phyloP scores from a whole-genome alignment of 2,888 invertebrate species.

The Lomographa bimaculata region DNA sequence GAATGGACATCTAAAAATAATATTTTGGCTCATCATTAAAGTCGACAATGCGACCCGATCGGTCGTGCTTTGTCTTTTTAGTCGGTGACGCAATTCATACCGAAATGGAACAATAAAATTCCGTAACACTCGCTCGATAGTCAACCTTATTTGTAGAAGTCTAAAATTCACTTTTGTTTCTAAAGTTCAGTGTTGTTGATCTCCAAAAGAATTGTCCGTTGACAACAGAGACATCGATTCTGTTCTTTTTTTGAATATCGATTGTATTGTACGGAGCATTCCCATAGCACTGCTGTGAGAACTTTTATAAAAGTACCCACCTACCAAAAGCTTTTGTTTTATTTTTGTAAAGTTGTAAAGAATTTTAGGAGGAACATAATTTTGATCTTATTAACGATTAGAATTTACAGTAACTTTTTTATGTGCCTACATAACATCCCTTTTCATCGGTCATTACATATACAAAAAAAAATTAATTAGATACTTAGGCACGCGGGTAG shows the following conservation, averaged over 20 bases:
- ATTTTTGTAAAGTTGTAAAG: constrained; percentile 22
- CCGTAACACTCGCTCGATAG: constrained; percentile 33
- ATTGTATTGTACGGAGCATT: constrained; percentile 81
- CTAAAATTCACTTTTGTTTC: constrained; percentile 42
- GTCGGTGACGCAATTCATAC: constrained; percentile 79
- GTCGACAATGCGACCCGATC: constrained; percentile 69
- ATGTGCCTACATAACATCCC: too few relatives aligned
- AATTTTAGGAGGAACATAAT: too few relatives aligned
- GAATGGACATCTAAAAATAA: constrained; percentile 70
- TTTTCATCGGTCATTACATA: too few relatives aligned
- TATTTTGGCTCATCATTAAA: constrained; percentile 77
- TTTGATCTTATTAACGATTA: too few relatives aligned
- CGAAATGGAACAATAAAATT: constrained; percentile 72
- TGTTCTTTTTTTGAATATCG: constrained; percentile 81
- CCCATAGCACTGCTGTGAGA: constrained; percentile 77
- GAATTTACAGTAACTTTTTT: too few relatives aligned
- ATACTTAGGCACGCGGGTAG: too few relatives aligned
- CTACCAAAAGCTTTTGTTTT: constrained; percentile 11
- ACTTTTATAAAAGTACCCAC: constrained; percentile 61
- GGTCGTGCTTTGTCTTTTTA: constrained; percentile 79
- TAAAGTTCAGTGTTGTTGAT: constrained; percentile 47
- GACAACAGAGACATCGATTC: constrained; percentile 82
- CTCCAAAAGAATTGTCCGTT: constrained; percentile 77
- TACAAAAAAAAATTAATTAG: too few relatives aligned
- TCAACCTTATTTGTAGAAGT: constrained; percentile 32